Percentiles rank a stretch among this genome's conserved stretches.
Conservation (phyloP, 2,113 vertebrate genomes). For the Chunga burmeisteri region DNA sequence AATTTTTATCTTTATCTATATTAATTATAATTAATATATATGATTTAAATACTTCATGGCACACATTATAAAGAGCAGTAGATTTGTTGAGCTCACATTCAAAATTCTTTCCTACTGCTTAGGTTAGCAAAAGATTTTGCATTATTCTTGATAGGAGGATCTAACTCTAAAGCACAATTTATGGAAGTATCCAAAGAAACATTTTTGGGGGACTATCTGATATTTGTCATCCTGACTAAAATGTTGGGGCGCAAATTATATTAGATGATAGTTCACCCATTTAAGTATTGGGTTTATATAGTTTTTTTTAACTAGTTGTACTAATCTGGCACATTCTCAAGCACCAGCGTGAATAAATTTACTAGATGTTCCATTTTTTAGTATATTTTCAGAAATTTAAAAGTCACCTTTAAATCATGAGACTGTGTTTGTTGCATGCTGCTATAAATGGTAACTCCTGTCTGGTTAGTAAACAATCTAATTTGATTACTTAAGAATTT, state of each 20-base stretch:
- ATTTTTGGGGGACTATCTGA: neutral
- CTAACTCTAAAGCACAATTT: neutral
- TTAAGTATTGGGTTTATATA: neutral
- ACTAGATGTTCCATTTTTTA: neutral
- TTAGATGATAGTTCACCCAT: neutral
- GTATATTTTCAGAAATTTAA: neutral
- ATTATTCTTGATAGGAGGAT: neutral
- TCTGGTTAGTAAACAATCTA: neutral
- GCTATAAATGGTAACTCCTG: neutral
- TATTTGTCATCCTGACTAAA: neutral
- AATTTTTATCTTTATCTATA: neutral
- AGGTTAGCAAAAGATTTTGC: neutral
- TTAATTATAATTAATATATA: too few species aligned
- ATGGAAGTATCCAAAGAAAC: neutral
- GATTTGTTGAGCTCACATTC: neutral
- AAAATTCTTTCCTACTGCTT: neutral
- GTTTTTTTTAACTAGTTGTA: neutral
- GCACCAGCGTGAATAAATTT: neutral
- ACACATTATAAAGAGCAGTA: neutral
- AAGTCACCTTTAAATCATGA: neutral
- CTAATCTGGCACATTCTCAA: neutral
- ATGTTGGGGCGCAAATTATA: neutral
- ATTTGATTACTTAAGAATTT: neutral
- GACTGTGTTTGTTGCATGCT: neutral
- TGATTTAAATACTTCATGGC: neutral